A percentile compares a stretch with the other conserved stretches of the same genome.
Conservation (phyloP, 1,140 invertebrate genomes). For the Zaprionus nigranus region DNA sequence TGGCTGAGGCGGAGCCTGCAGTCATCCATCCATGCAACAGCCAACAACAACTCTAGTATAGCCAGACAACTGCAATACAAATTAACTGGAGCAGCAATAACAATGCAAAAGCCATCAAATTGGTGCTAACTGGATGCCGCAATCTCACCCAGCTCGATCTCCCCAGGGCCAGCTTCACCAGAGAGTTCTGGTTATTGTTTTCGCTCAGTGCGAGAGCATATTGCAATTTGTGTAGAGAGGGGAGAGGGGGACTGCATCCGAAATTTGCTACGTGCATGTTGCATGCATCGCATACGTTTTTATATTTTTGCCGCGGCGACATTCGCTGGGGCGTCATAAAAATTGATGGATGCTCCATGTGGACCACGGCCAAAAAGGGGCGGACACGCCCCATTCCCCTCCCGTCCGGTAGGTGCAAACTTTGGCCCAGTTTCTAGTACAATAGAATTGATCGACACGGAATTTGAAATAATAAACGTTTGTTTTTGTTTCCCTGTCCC, state of each 20-base stretch:
- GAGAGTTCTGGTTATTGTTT: conserved; percentile 24
- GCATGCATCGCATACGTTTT: conserved; percentile 45
- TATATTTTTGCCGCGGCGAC: conserved; percentile 27
- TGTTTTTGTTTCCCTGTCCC: conserved; percentile 25
- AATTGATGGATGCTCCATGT: conserved; percentile 68
- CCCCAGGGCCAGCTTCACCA: conserved; percentile 22
- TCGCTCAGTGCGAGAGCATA: conserved; percentile 35
- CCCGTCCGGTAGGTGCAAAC: neutral
- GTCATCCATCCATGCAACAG: neutral
- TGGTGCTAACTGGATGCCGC: conserved; percentile 71
- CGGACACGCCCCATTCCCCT: too few relatives aligned
- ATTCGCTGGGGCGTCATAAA: conserved; percentile 75
- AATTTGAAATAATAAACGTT: conserved; percentile 75
- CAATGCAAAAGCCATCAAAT: conserved; percentile 79
- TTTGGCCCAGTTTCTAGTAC: conserved; percentile 30
- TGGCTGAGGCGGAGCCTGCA: conserved; percentile 8
- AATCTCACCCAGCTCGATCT: conserved; percentile 38
- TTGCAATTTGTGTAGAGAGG: conserved; percentile 50
- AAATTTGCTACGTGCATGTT: conserved; percentile 52
- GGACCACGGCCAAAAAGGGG: conserved; percentile 4
- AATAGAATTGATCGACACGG: conserved; percentile 68
- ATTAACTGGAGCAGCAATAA: conserved; percentile 77
- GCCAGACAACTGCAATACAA: conserved; percentile 52
- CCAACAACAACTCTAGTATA: conserved; percentile 5
- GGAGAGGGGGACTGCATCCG: conserved; percentile 30